Conservation (phyloP, 2,888 invertebrate species). For the Linnaemya vulpina region DNA sequence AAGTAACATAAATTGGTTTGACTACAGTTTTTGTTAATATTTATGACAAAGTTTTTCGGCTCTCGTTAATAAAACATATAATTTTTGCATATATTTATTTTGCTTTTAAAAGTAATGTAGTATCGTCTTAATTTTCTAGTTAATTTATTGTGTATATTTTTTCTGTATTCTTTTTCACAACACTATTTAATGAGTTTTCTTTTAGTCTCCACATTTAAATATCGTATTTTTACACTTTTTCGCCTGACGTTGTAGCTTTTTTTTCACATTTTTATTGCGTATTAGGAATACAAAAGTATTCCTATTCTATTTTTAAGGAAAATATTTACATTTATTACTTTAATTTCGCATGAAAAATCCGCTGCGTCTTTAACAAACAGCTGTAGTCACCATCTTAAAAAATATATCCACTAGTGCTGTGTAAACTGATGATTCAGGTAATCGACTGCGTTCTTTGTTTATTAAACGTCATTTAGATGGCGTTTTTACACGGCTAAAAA, state of each 20-base stretch:
- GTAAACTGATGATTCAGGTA: conserved; percentile 24
- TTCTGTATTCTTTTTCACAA: conserved; percentile 51
- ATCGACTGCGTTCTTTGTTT: conserved; percentile 4
- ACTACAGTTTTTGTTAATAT: background rate
- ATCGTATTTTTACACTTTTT: conserved; percentile 1
- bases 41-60: background rate
- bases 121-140: conserved; percentile 3
- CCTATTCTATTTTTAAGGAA: conserved; percentile 26
- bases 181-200: conserved; percentile 24
- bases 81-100: conserved; percentile 51
- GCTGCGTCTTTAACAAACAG: conserved; percentile 76
- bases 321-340: conserved; percentile 72
- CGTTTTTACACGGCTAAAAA: conserved; percentile 48
- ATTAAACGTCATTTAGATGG: background rate
- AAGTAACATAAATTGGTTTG: too few relatives aligned
- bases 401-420: conserved; percentile 69
- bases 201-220: background rate
- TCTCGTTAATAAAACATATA: background rate
- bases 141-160: conserved; percentile 32
- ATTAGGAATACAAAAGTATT: conserved; percentile 24
- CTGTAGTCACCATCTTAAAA: conserved; percentile 77
- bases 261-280: background rate
- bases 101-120: background rate
- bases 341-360: conserved; percentile 74
- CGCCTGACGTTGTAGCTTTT: background rate